phyloP scores from a whole-genome alignment of 2,888 invertebrate species.

The Drosophila buzzatii region DNA sequence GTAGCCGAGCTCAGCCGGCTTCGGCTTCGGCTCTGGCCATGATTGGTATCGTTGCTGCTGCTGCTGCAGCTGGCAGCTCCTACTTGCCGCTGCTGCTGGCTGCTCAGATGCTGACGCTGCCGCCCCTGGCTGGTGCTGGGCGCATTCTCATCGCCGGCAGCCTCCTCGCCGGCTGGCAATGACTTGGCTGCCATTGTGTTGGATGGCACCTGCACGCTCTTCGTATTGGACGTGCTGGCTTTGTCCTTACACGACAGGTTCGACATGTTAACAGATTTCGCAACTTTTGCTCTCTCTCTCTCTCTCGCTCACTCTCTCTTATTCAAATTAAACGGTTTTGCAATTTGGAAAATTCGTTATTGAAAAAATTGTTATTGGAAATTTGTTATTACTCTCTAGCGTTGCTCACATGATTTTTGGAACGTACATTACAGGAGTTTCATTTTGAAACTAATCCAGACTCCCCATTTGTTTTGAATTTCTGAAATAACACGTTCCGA shows the following conservation, averaged over 20 bases:
- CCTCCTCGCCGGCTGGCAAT: neutral
- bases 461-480: too few relatives aligned
- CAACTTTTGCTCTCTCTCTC: too few relatives aligned
- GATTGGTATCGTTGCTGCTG: neutral
- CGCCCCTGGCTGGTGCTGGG: conserved; percentile 46
- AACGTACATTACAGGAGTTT: conserved; percentile 6
- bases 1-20: neutral
- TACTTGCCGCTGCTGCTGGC: conserved; percentile 22
- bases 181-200: neutral
- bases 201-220: neutral
- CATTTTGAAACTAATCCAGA: neutral
- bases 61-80: neutral
- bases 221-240: neutral
- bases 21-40: neutral
- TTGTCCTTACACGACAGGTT: conserved; percentile 7
- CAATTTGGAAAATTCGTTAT: conserved; percentile 30
- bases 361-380: conserved; percentile 15
- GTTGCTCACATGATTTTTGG: conserved; percentile 18
- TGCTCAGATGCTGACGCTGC: conserved; percentile 4
- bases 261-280: conserved; percentile 23
- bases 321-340: conserved; percentile 9
- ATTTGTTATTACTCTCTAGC: conserved; percentile 18
- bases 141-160: conserved; percentile 28
- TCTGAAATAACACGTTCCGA: too few relatives aligned
- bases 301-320: neutral